Conservation (phyloP, 2,888 invertebrate species). For the Rutpela maculata region DNA sequence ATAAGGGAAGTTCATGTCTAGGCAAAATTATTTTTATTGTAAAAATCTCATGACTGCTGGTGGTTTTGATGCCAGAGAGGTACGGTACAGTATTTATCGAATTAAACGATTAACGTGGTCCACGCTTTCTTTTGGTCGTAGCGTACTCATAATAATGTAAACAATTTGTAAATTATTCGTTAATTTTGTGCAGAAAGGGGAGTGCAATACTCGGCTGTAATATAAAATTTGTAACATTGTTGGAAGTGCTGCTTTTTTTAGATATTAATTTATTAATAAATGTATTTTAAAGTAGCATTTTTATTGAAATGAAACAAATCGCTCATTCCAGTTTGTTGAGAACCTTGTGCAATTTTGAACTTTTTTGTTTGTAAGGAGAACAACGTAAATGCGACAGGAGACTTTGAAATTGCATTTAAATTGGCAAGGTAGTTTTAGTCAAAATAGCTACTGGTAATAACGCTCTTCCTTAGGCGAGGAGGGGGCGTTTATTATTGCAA, state of each 20-base stretch:
- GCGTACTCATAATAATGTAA: constrained; percentile 11
- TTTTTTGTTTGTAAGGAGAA: constrained; percentile 27
- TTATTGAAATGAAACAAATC: constrained; percentile 43
- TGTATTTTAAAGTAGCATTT: constrained; percentile 43
- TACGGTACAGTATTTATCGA: not conserved
- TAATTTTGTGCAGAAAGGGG: constrained; percentile 17
- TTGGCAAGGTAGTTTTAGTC: not conserved
- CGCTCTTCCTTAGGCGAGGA: not conserved
- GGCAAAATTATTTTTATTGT: too few relatives aligned
- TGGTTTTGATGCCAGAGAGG: not conserved
- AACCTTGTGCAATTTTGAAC: constrained; percentile 23
- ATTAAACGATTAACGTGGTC: not conserved
- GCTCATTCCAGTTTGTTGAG: constrained; percentile 49
- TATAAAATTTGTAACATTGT: constrained; percentile 49
- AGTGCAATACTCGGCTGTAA: constrained; percentile 45
- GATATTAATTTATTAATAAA: constrained; percentile 40
- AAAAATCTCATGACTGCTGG: too few relatives aligned
- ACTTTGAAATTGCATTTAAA: constrained; percentile 33
- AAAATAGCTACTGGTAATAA: not conserved
- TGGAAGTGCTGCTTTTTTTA: constrained; percentile 51
- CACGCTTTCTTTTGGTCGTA: constrained; percentile 16
- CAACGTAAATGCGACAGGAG: constrained; percentile 29
- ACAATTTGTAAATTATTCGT: constrained; percentile 35
- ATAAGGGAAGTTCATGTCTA: too few relatives aligned
- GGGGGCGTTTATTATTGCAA: not conserved